These are phyloP conservation scores for Hypolimnas misippus DNA, from an alignment of 2,888 invertebrate genomes.

Conservation along the genomic window DNA sequence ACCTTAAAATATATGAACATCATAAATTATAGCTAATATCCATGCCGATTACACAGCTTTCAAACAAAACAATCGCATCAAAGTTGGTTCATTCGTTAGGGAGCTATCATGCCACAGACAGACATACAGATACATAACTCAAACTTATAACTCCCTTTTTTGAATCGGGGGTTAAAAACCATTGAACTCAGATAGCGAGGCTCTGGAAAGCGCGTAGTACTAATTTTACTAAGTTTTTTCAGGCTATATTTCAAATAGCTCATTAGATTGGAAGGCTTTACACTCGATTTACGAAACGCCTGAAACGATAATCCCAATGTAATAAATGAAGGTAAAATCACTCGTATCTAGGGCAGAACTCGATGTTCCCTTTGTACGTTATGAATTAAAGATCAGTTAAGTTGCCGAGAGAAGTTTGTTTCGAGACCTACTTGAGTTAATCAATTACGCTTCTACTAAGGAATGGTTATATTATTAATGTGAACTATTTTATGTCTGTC, in stretches of 20 bases:
- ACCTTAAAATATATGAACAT: too few species aligned
- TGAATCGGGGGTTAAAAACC: too few species aligned
- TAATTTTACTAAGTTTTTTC: not conserved
- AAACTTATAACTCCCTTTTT: too few species aligned
- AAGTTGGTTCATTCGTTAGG: too few species aligned
- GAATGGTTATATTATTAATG: constrained; percentile 4
- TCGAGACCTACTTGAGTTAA: constrained; percentile 10
- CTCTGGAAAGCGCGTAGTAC: not conserved
- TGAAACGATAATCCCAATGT: constrained; percentile 21
- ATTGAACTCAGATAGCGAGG: too few species aligned
- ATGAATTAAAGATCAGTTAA: constrained; percentile 35
- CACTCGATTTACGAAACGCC: constrained; percentile 26
- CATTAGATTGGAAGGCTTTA: constrained; percentile 15
- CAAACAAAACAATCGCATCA: too few species aligned
- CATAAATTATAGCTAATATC: too few species aligned
- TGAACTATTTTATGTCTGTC: not conserved
- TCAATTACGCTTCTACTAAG: constrained; percentile 7
- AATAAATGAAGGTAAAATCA: constrained; percentile 34
- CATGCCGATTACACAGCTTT: too few species aligned
- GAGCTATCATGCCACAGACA: too few species aligned
- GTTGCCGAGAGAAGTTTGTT: constrained; percentile 21
- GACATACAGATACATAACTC: too few species aligned
- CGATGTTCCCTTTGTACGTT: constrained; percentile 21
- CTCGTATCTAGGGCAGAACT: constrained; percentile 27
- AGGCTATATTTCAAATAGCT: constrained; percentile 10